A percentile compares a stretch with the other conserved stretches of the same genome.
These are phyloP conservation scores for Gastrophryne carolinensis DNA, from an alignment of 2,797 vertebrate species.

Conservation along the genomic window DNA sequence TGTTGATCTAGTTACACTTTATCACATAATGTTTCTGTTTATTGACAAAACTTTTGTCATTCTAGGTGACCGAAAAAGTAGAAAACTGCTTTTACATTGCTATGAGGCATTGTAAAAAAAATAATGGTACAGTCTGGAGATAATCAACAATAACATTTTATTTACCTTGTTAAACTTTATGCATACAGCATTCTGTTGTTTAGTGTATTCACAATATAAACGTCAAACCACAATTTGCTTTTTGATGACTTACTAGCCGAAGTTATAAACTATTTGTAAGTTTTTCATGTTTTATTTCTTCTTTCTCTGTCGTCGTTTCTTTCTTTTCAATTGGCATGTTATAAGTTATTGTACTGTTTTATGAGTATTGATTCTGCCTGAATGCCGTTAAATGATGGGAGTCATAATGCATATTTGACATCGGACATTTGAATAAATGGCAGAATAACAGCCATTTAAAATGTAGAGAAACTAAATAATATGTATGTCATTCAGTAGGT, in stretches of 20 bases:
- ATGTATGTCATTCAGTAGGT: too few species aligned
- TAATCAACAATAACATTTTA: slow-evolving; percentile 53
- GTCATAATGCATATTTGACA: too few species aligned
- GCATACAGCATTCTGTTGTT: slow-evolving; percentile 16
- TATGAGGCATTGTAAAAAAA: slow-evolving; percentile 34
- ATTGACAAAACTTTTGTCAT: slow-evolving; percentile 45
- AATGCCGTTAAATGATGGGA: too few species aligned
- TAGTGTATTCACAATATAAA: slow-evolving; percentile 2
- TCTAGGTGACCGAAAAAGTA: slow-evolving; percentile 19
- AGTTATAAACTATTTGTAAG: not conserved
- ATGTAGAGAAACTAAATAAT: too few species aligned
- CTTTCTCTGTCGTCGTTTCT: too few species aligned
- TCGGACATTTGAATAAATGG: too few species aligned
- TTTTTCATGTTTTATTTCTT: too few species aligned
- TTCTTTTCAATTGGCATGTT: too few species aligned
- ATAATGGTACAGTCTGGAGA: slow-evolving; percentile 44
- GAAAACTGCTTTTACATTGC: not conserved
- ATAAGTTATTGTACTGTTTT: too few species aligned
- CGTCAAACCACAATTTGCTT: not conserved
- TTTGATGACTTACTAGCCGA: not conserved
- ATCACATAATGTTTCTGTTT: slow-evolving; percentile 35
- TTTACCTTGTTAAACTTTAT: slow-evolving; percentile 48
- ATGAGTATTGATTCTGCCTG: too few species aligned
- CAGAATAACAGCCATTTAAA: too few species aligned
- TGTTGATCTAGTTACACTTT: slow-evolving; percentile 45